Base-by-base conservation (phyloP, 2,888 invertebrate species). In the Diaperis boleti region DNA sequence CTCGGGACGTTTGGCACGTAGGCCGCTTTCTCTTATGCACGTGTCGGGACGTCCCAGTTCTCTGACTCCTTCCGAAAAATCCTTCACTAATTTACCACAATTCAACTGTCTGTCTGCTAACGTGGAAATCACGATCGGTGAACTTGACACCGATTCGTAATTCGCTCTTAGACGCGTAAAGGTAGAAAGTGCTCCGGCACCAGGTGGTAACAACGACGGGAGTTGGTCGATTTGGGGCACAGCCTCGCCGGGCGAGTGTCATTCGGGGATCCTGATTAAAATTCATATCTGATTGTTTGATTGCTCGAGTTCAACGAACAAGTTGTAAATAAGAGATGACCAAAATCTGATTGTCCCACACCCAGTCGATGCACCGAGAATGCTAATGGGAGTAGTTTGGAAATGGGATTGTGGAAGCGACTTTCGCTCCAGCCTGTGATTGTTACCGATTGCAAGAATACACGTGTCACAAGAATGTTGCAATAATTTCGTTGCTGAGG, bases 21-120 rank as follows among this genome's bases (percentile, higher is more conserved):
- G 65, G 64, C 69, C 62, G 67, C 70, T 70, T 70, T 70, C 70
- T 69, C 68, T 59, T 59, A 39, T 69, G 67, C 70, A 70, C 70
- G 70, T 70, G 70, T 67, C 39, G 33, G 13, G 31, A 13, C 26
- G 55, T 57, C 56, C 56, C 13, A 64, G 35, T 54, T 59, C 47
- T 35, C 7, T 7, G 29, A 47, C 39, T 49, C 15, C 35, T 44
- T 29, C 18, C n/a, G 49, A 37, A 26, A 22, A 10, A 20, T 5
- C n/a, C n/a, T n/a, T n/a, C n/a, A n/a, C n/a, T n/a, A n/a, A n/a
- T n/a, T n/a, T n/a, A 55, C 15, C 2, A 4, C 42, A 8, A 18
- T 8, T 42, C 7, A 20, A 7, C 10, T n/a, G 11, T 11, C 18
- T n/a, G 10, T 7, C 3, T 13, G 11, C 37, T 6, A 37, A 13